A percentile compares a stretch with the other conserved stretches of the same genome.
Evolutionary conservation across 2,888 invertebrate genomes (phyloP).

Genomic region (Melolontha melolontha): DNA sequence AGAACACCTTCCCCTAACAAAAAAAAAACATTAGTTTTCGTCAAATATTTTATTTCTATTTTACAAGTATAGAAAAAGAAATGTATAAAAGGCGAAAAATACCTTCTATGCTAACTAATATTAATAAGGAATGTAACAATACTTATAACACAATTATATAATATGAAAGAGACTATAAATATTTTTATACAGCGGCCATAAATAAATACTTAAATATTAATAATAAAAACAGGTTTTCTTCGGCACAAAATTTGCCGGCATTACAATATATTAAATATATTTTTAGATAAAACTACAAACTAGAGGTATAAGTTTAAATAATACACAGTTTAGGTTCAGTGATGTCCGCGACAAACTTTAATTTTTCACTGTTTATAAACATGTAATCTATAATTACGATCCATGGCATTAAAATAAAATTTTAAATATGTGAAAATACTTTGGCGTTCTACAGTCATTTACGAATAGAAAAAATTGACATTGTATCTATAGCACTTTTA

Average conservation of each 20-base stretch:
- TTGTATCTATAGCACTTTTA: too few relatives aligned
- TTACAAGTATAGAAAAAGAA: conserved; percentile 43
- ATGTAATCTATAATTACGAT: background rate
- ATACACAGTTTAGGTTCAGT: conserved; percentile 14
- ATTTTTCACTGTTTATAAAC: background rate
- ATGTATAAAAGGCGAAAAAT: conserved; percentile 56
- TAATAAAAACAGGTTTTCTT: conserved; percentile 34
- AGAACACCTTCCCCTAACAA: too few relatives aligned
- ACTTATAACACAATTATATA: conserved; percentile 36
- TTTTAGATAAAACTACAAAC: background rate
- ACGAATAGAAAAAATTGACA: too few relatives aligned
- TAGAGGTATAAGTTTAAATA: background rate
- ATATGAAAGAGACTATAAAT: conserved; percentile 30
- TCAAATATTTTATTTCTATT: conserved; percentile 28
- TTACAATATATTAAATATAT: conserved; percentile 12
- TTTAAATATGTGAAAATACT: background rate
- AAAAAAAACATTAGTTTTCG: conserved; percentile 1
- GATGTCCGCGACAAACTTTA: background rate
- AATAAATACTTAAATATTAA: conserved; percentile 47
- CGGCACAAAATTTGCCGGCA: background rate
- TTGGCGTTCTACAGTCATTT: background rate
- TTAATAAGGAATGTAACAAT: conserved; percentile 57
- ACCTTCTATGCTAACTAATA: conserved; percentile 23
- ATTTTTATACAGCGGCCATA: conserved; percentile 48
- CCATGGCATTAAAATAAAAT: background rate